phyloP scores from a whole-genome alignment of 2,888 invertebrate species.

The Drosophila neonasuta region DNA sequence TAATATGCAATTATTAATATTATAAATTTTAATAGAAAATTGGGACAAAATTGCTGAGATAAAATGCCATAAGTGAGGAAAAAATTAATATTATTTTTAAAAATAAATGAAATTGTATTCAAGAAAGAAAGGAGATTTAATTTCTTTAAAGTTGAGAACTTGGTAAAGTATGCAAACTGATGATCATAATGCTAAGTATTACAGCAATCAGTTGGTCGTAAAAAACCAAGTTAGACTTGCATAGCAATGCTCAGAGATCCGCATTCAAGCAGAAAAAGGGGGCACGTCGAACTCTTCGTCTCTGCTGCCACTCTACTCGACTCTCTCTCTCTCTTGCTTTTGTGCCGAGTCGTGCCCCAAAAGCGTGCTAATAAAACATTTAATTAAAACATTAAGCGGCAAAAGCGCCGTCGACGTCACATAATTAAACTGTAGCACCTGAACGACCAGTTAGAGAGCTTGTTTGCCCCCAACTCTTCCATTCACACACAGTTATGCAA shows the following conservation, averaged over 20 bases:
- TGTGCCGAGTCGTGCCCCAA: slow-evolving; percentile 43
- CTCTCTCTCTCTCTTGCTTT: background rate
- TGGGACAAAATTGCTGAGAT: too few species aligned
- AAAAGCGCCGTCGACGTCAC: slow-evolving; percentile 44
- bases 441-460: slow-evolving; percentile 53
- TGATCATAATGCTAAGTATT: background rate
- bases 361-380: slow-evolving; percentile 77
- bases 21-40: too few species aligned
- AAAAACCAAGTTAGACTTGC: slow-evolving; percentile 8
- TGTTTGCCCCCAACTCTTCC: slow-evolving; percentile 16
- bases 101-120: background rate
- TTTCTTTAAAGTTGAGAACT: background rate
- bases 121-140: background rate
- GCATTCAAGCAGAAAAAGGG: slow-evolving; percentile 15
- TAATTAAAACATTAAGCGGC: slow-evolving; percentile 74
- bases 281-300: slow-evolving; percentile 22
- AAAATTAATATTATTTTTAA: too few species aligned
- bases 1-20: too few species aligned
- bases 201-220: slow-evolving; percentile 17
- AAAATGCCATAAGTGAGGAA: too few species aligned
- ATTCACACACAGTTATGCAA: slow-evolving; percentile 1
- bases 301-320: background rate
- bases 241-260: slow-evolving; percentile 26
- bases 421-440: slow-evolving; percentile 68
- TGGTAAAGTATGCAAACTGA: background rate